These are phyloP conservation scores for Moxostoma hubbsi DNA, from an alignment of 2,797 vertebrate species.

Conservation along the genomic window DNA sequence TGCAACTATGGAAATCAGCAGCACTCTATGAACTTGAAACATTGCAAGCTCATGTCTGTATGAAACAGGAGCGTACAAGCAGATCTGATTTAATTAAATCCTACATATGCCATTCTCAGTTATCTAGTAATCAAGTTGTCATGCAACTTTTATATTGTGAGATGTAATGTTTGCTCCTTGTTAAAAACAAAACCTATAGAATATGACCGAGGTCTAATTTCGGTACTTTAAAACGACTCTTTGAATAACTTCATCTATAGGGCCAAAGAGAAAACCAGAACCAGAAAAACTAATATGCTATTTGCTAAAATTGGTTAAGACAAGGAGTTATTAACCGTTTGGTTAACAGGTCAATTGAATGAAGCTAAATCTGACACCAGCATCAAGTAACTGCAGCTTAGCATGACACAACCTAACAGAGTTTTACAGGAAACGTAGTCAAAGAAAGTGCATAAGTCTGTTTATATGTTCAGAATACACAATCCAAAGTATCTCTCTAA, in stretches of 20 bases:
- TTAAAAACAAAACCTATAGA: not conserved
- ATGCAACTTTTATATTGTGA: not conserved
- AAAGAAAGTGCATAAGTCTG: not conserved
- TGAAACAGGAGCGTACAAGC: not conserved
- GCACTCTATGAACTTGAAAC: not conserved
- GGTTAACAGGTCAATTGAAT: not conserved
- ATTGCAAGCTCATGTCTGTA: not conserved
- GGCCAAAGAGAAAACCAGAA: slow-evolving; percentile 1
- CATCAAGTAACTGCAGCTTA: not conserved
- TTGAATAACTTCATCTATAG: slow-evolving; percentile 3
- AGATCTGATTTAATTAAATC: not conserved
- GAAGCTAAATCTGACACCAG: not conserved
- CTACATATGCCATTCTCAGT: not conserved
- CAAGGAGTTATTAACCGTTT: not conserved
- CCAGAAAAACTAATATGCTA: not conserved
- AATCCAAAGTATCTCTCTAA: not conserved
- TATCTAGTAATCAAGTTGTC: slow-evolving; percentile 8
- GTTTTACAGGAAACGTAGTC: not conserved
- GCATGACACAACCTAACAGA: not conserved
- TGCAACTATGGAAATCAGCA: not conserved
- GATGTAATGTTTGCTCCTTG: slow-evolving; percentile 7
- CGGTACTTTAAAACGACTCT: not conserved
- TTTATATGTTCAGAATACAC: not conserved
- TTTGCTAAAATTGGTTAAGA: not conserved
- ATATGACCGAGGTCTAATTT: not conserved